A percentile compares a stretch with the other conserved stretches of the same genome.
Conservation (phyloP, 1,140 invertebrate genomes). For the Microvelia longipes region DNA sequence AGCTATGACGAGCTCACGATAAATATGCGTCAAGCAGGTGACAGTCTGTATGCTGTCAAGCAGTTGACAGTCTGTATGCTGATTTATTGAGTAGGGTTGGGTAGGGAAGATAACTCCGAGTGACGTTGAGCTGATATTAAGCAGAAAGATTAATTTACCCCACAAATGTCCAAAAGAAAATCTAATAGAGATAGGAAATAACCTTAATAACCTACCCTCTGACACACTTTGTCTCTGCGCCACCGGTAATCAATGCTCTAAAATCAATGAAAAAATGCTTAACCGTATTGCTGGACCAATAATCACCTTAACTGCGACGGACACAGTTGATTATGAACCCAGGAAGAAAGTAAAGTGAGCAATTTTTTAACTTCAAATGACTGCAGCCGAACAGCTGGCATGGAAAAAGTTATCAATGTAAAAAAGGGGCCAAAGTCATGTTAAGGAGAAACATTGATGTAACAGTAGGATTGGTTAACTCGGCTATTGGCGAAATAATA, state of each 20-base stretch:
- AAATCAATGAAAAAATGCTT: background rate
- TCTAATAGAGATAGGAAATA: background rate
- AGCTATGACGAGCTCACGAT: conserved; percentile 19
- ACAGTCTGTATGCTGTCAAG: too few relatives aligned
- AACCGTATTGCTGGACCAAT: background rate
- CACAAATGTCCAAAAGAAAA: background rate
- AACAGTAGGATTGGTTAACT: background rate
- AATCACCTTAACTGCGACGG: background rate
- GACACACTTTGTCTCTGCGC: background rate
- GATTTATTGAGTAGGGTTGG: background rate
- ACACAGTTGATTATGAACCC: background rate
- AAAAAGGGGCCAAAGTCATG: background rate
- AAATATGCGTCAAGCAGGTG: conserved; percentile 19
- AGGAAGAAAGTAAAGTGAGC: background rate
- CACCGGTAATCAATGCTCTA: background rate
- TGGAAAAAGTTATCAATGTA: background rate
- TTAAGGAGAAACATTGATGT: background rate
- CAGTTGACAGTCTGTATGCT: too few relatives aligned
- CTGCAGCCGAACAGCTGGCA: background rate
- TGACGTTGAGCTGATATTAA: background rate
- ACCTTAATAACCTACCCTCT: background rate
- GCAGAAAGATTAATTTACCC: background rate
- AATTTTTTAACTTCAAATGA: background rate
- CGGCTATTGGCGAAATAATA: background rate
- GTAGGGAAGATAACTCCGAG: background rate